Base-by-base conservation (phyloP, 2,797 vertebrate species). In the Loris lydekkerianus region DNA sequence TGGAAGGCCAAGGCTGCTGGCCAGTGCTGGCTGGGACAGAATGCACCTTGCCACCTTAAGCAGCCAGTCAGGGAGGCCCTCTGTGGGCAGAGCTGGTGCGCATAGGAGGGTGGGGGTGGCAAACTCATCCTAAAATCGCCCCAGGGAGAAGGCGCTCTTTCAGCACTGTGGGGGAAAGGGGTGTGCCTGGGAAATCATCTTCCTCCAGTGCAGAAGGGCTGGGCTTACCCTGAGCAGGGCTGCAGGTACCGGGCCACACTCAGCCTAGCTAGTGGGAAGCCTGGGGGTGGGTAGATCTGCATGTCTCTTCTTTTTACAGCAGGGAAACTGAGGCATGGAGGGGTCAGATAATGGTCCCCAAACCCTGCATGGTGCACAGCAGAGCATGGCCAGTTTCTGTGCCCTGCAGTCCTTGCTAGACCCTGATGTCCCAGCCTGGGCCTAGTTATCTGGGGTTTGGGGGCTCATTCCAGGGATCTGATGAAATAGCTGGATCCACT, bases 401-500 rank as follows among this genome's bases (percentile, higher is more conserved):
- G 3, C 25, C 49, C 93, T 31, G 3, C 37, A 17, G 58, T 31
- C 53, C n/a, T 86, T 7, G 46, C 17, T 15, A 2, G 9, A 21
- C 31, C 29, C 34, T 1, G 1, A 61, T 0, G 2, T 2, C 72
- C 0, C 0, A 63, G 60, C 87, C 53, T 53, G 10, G 23, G 37
- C 70, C 70, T 25, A 70, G 15, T 8, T 43, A 11, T 77, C 40
- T 27, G 10, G 21, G 43, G 7, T 3, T 1, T 8, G 2, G 11
- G 23, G 20, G 17, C n/a, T 27, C 43, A 11, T 43, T 67, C 53
- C 96, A 13, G 93, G 27, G 85, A 40, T 5, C 95, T 94, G 96
- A 95, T 89, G 96, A 97, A 95, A 94, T 34, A 34, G 34, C 34
- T 34, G 34, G 34, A 34, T 34, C 34, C 34, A 34, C 34, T 34